Evolutionary conservation across 1,140 invertebrate species (phyloP).

Genomic region (Mya arenaria): DNA sequence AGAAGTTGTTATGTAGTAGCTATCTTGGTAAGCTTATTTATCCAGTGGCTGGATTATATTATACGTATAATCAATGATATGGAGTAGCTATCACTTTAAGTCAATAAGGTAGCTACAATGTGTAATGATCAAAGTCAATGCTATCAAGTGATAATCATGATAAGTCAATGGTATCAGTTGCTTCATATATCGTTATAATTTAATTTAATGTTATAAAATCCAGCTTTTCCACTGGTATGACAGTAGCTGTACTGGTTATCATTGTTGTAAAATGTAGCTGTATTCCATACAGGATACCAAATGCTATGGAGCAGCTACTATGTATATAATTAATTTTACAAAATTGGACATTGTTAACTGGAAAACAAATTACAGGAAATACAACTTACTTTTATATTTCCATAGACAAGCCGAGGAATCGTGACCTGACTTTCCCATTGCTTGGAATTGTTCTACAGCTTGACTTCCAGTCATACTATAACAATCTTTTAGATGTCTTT

Average conservation of each 20-base stretch:
- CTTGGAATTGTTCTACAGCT: conserved; percentile 65
- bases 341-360: background rate
- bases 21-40: too few relatives aligned
- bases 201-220: too few relatives aligned
- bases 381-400: conserved; percentile 14
- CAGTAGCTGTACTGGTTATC: background rate
- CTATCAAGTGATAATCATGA: too few relatives aligned
- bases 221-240: background rate
- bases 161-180: too few relatives aligned
- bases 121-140: too few relatives aligned
- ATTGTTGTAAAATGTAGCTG: background rate
- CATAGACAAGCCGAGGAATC: conserved; percentile 57
- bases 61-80: too few relatives aligned
- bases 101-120: too few relatives aligned
- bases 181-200: too few relatives aligned
- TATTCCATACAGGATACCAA: background rate
- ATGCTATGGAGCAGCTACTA: background rate
- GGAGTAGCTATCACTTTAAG: too few relatives aligned
- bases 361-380: background rate
- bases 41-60: too few relatives aligned
- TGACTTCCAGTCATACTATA: conserved; percentile 73
- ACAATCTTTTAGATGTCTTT: conserved; percentile 70
- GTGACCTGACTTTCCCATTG: conserved; percentile 37
- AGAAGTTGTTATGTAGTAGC: background rate
- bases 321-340: background rate